phyloP scores from a whole-genome alignment of 2,113 vertebrate genomes.

The Emydura subglobosa region DNA sequence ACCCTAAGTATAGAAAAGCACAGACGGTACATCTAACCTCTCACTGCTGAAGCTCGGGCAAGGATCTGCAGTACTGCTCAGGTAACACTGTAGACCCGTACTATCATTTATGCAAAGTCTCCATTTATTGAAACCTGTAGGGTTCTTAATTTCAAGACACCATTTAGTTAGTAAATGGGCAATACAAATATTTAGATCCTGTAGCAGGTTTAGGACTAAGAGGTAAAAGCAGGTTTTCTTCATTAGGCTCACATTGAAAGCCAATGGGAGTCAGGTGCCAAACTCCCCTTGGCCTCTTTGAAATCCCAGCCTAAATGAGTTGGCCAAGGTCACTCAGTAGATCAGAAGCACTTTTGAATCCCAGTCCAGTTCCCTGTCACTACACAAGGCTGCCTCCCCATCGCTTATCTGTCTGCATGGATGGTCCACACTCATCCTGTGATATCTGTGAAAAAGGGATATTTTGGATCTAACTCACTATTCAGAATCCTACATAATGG shows the following conservation, averaged over 20 bases:
- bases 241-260: neutral
- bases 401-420: neutral
- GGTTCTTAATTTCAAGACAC: neutral
- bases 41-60: neutral
- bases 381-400: fast-evolving
- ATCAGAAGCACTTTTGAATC: too few relatives aligned
- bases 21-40: neutral
- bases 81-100: neutral
- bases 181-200: neutral
- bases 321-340: neutral
- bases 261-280: neutral
- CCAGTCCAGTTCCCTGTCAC: neutral
- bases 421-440: too few relatives aligned
- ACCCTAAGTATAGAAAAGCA: neutral
- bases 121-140: neutral
- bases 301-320: neutral
- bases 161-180: neutral
- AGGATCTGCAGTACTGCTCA: neutral
- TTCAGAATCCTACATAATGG: neutral
- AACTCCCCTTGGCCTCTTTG: neutral
- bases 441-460: neutral
- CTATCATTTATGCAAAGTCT: constrained; percentile 34
- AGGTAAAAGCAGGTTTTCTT: neutral
- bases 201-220: neutral
- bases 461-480: constrained; percentile 7